These are phyloP conservation scores for Sphenodon punctatus DNA, from an alignment of 2,797 vertebrate genomes.

Conservation along the genomic window DNA sequence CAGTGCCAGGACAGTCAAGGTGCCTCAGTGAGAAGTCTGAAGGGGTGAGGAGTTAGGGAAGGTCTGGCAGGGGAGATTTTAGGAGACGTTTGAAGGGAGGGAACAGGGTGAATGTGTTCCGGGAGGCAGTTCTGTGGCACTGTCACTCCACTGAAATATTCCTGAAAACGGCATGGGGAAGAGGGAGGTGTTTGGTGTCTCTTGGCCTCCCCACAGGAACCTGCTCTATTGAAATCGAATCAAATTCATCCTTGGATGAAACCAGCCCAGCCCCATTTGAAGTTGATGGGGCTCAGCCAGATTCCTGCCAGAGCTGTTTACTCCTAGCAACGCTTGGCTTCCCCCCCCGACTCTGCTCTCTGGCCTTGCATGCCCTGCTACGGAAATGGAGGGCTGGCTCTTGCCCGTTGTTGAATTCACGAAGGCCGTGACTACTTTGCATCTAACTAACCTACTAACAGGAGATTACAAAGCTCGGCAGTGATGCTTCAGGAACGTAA, in stretches of 20 bases:
- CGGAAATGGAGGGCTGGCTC: neutral
- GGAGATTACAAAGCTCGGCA: neutral
- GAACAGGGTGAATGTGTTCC: no score
- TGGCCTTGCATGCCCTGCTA: neutral
- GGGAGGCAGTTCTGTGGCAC: neutral
- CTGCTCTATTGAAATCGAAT: no score
- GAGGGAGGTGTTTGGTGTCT: no score
- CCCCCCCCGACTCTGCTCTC: neutral
- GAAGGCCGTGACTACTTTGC: neutral
- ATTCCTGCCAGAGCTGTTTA: neutral
- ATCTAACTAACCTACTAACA: neutral
- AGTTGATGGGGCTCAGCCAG: neutral
- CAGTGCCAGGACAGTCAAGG: no score
- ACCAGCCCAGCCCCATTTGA: neutral
- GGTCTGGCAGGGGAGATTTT: no score
- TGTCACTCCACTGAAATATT: neutral
- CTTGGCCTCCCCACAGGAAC: no score
- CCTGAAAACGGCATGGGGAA: neutral
- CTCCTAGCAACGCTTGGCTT: neutral
- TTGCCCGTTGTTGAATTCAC: neutral
- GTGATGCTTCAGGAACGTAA: neutral
- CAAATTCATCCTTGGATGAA: no score
- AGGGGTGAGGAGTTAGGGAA: no score
- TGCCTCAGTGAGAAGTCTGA: no score
- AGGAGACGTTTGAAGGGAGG: no score